Evolutionary conservation across 2,113 vertebrate genomes (phyloP), one percentile per base, ranked within the genome.

Genomic region (Theristicus caerulescens): DNA sequence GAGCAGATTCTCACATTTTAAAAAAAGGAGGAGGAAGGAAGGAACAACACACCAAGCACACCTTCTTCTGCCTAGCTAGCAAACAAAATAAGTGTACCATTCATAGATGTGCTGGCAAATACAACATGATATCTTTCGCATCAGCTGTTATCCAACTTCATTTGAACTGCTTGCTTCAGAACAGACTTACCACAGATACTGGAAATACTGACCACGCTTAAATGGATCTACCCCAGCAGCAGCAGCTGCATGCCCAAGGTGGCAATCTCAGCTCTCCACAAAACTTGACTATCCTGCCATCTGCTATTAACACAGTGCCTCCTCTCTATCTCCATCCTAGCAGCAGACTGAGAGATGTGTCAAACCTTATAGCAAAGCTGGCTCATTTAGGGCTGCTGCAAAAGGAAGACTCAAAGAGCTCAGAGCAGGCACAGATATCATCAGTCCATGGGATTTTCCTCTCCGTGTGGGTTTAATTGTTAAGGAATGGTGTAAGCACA

Each of bases 401-500:
- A 62, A 88, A 92, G n/a, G 34, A 90, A 91, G 18, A 55, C 29
- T 83, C 42, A 58, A 66, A 81, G 13, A 20, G 29, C 82, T 95
- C 80, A 78, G 34, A 55, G 31, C 69, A 73, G 34, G 59, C 67
- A 73, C 5, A 81, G 77, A 55, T 49, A 90, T 25, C 12, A 59
- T 44, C 72, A 69, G 55, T 29, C 47, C 36, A 52, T 22, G 15
- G 27, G 38, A 10, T 88, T 86, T 76, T 92, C 21, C 24, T 10
- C 12, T 74, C 57, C 65, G 57, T 72, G 44, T 82, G 85, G 11
- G 10, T 78, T 88, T 79, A 88, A 78, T 76, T 78, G 55, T 26
- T 67, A 74, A 90, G 71, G 67, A 93, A 89, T 36, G 27, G 67
- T 83, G 64, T 86, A 94, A 88, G 88, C 16, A 90, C 29, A 93